phyloP scores from a whole-genome alignment of 2,888 invertebrate genomes.

The Chymomyza fuscimana region DNA sequence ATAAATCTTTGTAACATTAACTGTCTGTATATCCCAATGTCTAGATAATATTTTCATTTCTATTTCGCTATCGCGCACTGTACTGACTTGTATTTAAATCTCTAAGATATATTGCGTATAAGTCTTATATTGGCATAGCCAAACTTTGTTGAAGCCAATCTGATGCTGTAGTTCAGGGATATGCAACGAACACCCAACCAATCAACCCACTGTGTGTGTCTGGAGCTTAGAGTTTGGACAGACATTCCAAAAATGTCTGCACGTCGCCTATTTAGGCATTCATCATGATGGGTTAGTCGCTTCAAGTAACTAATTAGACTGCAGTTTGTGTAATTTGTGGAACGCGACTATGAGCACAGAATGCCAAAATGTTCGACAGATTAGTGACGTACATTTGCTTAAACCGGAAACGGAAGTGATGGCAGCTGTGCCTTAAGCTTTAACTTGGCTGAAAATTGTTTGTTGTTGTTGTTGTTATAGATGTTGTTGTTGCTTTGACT shows the following conservation, averaged over 20 bases:
- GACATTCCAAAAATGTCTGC: slow-evolving; percentile 6
- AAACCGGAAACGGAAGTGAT: slow-evolving; percentile 6
- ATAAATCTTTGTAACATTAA: neutral
- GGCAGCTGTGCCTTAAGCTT: neutral
- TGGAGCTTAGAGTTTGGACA: neutral
- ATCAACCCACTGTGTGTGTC: neutral
- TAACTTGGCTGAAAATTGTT: neutral
- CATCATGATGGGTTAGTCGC: slow-evolving; percentile 40
- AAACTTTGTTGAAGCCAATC: slow-evolving; percentile 20
- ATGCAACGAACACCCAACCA: neutral
- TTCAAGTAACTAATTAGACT: slow-evolving; percentile 51
- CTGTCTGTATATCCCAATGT: neutral
- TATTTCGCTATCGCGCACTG: neutral
- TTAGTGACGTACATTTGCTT: neutral
- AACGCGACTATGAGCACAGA: slow-evolving; percentile 6
- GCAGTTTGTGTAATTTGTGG: slow-evolving; percentile 24
- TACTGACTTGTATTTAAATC: slow-evolving; percentile 2
- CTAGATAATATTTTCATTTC: neutral
- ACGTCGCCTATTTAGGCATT: slow-evolving; percentile 41
- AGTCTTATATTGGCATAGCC: slow-evolving; percentile 17
- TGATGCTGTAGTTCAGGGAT: neutral
- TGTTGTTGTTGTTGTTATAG: neutral
- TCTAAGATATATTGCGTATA: slow-evolving; percentile 18
- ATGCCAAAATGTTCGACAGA: neutral
- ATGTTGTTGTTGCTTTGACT: neutral